Conservation (phyloP, 2,113 vertebrate species). For the Ophiodon elongatus region DNA sequence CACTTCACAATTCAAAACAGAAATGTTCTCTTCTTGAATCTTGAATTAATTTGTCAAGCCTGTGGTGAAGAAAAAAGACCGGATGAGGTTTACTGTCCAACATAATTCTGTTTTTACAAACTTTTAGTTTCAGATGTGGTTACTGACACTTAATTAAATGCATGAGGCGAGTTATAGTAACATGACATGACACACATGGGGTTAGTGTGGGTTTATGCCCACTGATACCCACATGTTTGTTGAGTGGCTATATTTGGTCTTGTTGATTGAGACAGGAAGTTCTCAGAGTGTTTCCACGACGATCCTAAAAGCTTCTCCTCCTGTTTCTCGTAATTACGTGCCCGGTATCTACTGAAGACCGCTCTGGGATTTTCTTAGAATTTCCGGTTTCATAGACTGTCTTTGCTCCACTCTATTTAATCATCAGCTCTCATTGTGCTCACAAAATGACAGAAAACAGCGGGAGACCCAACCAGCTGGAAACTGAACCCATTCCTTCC, state of each 20-base stretch:
- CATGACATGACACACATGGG: too few species aligned
- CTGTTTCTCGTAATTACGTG: not conserved
- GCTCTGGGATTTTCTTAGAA: not conserved
- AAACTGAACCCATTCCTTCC: slow-evolving; percentile 13
- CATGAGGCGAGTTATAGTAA: too few species aligned
- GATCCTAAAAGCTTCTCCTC: not conserved
- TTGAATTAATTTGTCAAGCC: not conserved
- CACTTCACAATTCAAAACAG: not conserved
- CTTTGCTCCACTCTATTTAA: not conserved
- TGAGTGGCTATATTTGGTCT: slow-evolving; percentile 22
- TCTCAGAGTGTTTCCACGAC: not conserved
- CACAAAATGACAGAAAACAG: slow-evolving; percentile 13
- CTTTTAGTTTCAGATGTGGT: too few species aligned
- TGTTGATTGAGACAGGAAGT: slow-evolving; percentile 12
- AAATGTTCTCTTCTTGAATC: not conserved
- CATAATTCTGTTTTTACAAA: not conserved
- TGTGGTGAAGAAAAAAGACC: not conserved
- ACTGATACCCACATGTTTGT: too few species aligned
- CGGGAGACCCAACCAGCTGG: not conserved
- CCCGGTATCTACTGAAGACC: not conserved
- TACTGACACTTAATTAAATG: too few species aligned
- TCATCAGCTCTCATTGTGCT: slow-evolving; percentile 15
- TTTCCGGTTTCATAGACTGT: slow-evolving; percentile 14
- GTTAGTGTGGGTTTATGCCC: not conserved
- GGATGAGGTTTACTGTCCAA: not conserved